Percentiles rank a stretch among this genome's conserved stretches.
phyloP scores from a whole-genome alignment of 1,140 invertebrate species.

The Drosophila auraria region DNA sequence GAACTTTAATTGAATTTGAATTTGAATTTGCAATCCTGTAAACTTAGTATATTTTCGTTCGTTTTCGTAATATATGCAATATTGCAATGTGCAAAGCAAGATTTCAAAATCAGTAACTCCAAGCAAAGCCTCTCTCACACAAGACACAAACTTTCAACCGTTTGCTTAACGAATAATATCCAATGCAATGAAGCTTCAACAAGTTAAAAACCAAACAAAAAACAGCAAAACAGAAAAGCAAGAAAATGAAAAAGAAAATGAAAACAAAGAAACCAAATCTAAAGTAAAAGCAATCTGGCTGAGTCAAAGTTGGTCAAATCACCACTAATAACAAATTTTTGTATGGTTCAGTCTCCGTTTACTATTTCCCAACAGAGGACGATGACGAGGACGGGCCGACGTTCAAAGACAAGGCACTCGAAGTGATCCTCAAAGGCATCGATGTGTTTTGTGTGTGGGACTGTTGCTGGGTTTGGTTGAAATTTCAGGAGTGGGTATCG shows the following conservation, averaged over 20 bases:
- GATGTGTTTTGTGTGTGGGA: conserved; percentile 99
- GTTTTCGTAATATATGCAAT: conserved; percentile 32
- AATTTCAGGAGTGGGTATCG: conserved; percentile 95
- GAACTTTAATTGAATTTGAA: conserved; percentile 18
- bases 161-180: conserved; percentile 75
- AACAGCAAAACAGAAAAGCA: conserved; percentile 15
- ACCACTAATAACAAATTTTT: conserved; percentile 88
- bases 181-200: conserved; percentile 79
- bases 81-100: conserved; percentile 43
- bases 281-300: conserved; percentile 87
- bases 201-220: conserved; percentile 13
- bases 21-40: conserved; percentile 29
- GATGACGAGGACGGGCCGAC: conserved; percentile 95
- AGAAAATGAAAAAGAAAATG: conserved; percentile 18
- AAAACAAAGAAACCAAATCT: conserved; percentile 30
- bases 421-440: conserved; percentile 91
- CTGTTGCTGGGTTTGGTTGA: conserved; percentile 96
- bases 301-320: conserved; percentile 87
- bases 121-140: conserved; percentile 46
- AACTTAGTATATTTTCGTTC: conserved; percentile 20
- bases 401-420: conserved; percentile 93
- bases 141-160: conserved; percentile 54
- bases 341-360: conserved; percentile 93
- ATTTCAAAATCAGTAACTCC: conserved; percentile 22
- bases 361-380: conserved; percentile 95